phyloP scores from a whole-genome alignment of 2,113 vertebrate species.

The Geothlypis trichas region DNA sequence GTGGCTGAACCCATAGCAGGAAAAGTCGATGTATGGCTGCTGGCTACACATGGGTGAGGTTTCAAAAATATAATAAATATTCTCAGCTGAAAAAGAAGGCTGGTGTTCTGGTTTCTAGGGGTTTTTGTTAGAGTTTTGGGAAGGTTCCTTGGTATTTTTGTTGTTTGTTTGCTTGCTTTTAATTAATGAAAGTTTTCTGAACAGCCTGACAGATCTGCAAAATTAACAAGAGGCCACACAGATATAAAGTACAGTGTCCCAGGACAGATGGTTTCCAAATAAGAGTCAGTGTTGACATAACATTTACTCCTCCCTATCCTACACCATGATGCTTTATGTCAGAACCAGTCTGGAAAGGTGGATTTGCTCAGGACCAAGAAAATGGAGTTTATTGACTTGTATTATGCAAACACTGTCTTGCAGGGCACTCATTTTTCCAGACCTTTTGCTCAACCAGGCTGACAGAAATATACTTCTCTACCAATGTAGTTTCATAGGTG shows the following conservation, averaged over 20 bases:
- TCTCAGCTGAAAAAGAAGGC: background rate
- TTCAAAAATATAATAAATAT: background rate
- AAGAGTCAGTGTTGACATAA: background rate
- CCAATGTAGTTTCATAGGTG: background rate
- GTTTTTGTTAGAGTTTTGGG: background rate
- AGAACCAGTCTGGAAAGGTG: background rate
- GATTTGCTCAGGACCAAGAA: background rate
- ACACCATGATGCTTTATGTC: background rate
- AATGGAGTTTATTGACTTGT: background rate
- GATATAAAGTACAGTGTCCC: background rate
- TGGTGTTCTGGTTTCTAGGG: background rate
- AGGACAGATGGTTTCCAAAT: background rate
- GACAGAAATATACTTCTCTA: background rate
- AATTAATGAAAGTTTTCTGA: background rate
- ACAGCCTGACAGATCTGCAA: background rate
- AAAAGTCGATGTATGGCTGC: background rate
- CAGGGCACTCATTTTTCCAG: background rate
- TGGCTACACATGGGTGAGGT: background rate
- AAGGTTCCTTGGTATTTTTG: background rate
- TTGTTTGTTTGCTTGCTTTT: background rate
- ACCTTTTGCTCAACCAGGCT: background rate
- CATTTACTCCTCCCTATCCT: background rate
- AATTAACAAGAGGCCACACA: background rate
- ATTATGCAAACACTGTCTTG: rapidly evolving
- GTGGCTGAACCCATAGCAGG: background rate